Base-by-base conservation (phyloP, 1,140 invertebrate genomes). In the Bombus superbus region DNA sequence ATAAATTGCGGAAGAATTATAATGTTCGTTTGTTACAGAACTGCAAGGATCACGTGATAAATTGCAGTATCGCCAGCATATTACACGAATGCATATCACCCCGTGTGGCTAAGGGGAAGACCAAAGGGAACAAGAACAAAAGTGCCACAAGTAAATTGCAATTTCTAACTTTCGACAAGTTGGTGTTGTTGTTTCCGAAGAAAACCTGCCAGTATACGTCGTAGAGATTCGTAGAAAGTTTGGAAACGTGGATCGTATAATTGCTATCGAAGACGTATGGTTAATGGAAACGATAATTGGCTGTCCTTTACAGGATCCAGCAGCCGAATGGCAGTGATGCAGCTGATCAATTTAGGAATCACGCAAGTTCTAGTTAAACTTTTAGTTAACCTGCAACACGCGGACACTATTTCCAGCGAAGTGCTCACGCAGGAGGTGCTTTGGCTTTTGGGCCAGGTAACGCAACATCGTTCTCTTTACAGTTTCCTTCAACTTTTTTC, bases 381-480 rank as follows among this genome's bases (percentile, higher is more conserved):
- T 62, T 86, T 96, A 76, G 92, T 93, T 72, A 95, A 92, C 84
- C 92, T 93, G 53, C 93, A 95, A 62, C 91, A 93, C 73, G 85
- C 90, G 75, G 95, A 96, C 74, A 94, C 89, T 25, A 89, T 92
- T 40, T 92, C 93, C 85, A 90, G 92, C 47, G 95, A 96, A 88
- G 81, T 93, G 42, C 89, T 96, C 42, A 85, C 95, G 68, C 93
- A 95, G 90, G 95, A 96, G 84, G 88, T 95, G 75, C 89, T 96
- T 32, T 95, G 95, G 94, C 94, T 95, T 85, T 90, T 96, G 74
- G 94, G 95, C 88, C 95, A 96, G 91, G 93, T 96, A 87, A 87
- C 88, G 18, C 18, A 83, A 68, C 35, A 28, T 72, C 59, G 1
- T 35, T 22, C 10, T 9, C 5, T 22, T 8, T 28, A n/a, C 2